Evolutionary conservation across 2,797 vertebrate species (phyloP).

Genomic region (Pelobates cultripes): DNA sequence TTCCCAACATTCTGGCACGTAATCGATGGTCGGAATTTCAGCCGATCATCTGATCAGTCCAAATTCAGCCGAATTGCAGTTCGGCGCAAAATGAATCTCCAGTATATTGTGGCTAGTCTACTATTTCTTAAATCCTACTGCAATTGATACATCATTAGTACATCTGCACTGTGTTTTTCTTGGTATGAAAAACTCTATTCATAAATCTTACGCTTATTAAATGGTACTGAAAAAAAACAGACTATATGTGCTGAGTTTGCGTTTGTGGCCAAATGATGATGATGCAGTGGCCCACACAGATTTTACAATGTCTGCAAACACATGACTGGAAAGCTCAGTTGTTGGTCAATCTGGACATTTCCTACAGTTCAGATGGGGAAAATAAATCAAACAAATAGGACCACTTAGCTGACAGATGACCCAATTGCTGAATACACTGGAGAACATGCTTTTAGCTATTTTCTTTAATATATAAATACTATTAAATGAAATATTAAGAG

Average conservation of each 20-base stretch:
- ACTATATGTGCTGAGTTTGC: constrained; percentile 39
- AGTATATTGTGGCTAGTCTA: neutral
- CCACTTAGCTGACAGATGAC: neutral
- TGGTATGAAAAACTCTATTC: constrained; percentile 43
- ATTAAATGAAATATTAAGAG: neutral
- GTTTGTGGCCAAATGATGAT: constrained; percentile 38
- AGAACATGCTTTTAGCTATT: neutral
- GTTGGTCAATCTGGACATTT: neutral
- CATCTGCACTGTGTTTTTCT: constrained; percentile 47
- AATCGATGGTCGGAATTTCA: no score
- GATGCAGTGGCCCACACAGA: constrained; percentile 44
- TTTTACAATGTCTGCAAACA: constrained; percentile 24
- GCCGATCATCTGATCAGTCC: no score
- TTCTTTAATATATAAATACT: neutral
- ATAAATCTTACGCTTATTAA: constrained; percentile 51
- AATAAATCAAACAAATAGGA: constrained; percentile 1
- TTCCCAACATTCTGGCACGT: no score
- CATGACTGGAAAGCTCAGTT: constrained; percentile 21
- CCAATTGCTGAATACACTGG: neutral
- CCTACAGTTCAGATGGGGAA: neutral
- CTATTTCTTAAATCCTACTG: constrained; percentile 25
- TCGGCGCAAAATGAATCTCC: no score
- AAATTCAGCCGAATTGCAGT: no score
- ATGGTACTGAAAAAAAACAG: constrained; percentile 33
- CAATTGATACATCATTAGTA: constrained; percentile 40